Evolutionary conservation across 1,140 invertebrate species (phyloP).

Genomic region (Lysiphlebus fabarum): DNA sequence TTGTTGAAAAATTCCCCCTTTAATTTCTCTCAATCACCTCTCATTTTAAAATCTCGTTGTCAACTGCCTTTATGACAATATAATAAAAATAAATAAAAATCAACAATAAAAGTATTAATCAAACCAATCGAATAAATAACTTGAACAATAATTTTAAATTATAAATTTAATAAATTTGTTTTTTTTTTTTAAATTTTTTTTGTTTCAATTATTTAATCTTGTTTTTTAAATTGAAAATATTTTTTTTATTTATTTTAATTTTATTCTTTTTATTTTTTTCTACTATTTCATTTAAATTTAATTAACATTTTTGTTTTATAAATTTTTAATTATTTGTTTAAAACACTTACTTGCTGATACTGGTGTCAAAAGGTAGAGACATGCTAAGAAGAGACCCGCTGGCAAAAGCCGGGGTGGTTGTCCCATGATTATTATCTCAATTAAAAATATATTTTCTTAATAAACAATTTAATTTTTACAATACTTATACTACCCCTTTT

Average conservation of each 20-base stretch:
- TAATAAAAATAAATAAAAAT: too few species aligned
- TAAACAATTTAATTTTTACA: slow-evolving; percentile 12
- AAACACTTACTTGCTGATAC: slow-evolving; percentile 32
- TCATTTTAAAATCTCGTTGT: not conserved
- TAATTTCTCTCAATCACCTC: slow-evolving; percentile 2
- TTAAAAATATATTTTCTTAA: slow-evolving; percentile 13
- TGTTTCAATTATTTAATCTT: too few species aligned
- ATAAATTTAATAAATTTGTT: not conserved
- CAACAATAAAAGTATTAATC: too few species aligned
- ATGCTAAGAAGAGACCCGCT: slow-evolving; percentile 35
- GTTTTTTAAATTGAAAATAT: not conserved
- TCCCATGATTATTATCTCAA: slow-evolving; percentile 38
- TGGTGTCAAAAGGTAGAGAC: slow-evolving; percentile 35
- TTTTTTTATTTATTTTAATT: slow-evolving; percentile 7
- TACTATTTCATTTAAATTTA: too few species aligned
- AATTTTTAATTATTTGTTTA: not conserved
- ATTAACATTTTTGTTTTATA: too few species aligned
- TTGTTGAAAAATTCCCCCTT: slow-evolving; percentile 21
- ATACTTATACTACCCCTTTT: slow-evolving; percentile 3
- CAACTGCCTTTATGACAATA: not conserved
- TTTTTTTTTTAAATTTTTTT: too few species aligned
- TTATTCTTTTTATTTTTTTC: not conserved
- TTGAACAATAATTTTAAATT: not conserved
- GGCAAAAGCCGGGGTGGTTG: slow-evolving; percentile 43
- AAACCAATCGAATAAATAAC: too few species aligned